phyloP scores from a whole-genome alignment of 2,888 invertebrate species.

The Chloromyia formosa region DNA sequence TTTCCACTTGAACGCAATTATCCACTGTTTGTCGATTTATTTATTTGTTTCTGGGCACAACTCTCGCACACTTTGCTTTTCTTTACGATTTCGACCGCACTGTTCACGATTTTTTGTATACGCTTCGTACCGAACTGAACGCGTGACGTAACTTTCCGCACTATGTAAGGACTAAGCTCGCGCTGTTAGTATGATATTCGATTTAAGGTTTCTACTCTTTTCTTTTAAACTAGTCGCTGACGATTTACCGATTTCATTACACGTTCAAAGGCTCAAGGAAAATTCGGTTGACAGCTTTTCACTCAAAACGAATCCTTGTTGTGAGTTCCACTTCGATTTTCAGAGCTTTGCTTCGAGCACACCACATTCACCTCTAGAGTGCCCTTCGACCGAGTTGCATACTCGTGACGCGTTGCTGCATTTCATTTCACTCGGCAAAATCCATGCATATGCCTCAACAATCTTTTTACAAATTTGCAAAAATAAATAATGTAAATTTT shows the following conservation, averaged over 20 bases:
- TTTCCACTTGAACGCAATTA: conserved; percentile 30
- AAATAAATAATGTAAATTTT: conserved; percentile 32
- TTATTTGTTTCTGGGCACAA: conserved; percentile 11
- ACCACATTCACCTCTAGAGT: conserved; percentile 45
- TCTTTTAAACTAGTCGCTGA: background rate
- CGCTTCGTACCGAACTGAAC: background rate
- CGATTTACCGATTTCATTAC: background rate
- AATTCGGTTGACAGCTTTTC: conserved; percentile 31
- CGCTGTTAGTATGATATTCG: too few relatives aligned
- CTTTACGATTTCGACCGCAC: background rate
- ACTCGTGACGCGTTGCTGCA: conserved; percentile 12
- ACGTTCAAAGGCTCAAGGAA: conserved; percentile 6
- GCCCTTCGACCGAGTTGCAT: conserved; percentile 30
- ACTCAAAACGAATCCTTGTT: background rate
- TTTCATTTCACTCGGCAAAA: background rate
- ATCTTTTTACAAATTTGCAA: conserved; percentile 5
- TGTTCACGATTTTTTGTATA: background rate
- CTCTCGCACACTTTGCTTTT: conserved; percentile 5
- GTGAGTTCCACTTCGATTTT: conserved; percentile 15
- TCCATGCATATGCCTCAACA: background rate
- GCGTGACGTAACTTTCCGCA: conserved; percentile 24
- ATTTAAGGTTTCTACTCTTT: background rate
- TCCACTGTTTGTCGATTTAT: conserved; percentile 33
- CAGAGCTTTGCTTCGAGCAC: conserved; percentile 41
- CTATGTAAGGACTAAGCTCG: background rate